Percentiles rank a stretch among this genome's conserved stretches.
Conservation (phyloP, 2,888 invertebrate genomes). For the Cantharis rufa region DNA sequence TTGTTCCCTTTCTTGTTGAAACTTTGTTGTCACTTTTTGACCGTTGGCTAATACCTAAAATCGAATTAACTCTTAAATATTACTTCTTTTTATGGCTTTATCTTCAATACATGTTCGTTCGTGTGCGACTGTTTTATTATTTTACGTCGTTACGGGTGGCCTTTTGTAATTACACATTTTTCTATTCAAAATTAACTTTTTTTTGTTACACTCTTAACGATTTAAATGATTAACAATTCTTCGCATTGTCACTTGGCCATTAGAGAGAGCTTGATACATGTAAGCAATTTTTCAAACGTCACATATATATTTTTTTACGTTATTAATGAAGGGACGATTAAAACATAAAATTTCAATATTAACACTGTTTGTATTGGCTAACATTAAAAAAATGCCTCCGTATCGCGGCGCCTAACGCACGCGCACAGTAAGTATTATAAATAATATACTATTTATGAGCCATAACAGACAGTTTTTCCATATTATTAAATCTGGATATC, state of each 20-base stretch:
- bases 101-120: not conserved
- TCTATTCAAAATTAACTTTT: not conserved
- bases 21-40: constrained; percentile 20
- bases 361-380: not conserved
- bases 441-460: too few relatives aligned
- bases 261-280: not conserved
- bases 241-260: not conserved
- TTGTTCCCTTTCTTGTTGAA: constrained; percentile 17
- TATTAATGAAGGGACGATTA: not conserved
- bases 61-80: constrained; percentile 5
- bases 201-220: not conserved
- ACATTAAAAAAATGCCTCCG: not conserved
- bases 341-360: not conserved
- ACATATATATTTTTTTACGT: not conserved
- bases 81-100: not conserved
- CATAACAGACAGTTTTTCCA: not conserved
- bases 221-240: not conserved
- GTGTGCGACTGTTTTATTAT: not conserved
- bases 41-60: constrained; percentile 16
- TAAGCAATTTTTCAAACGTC: not conserved
- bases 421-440: not conserved
- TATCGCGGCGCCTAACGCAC: not conserved
- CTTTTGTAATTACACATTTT: not conserved
- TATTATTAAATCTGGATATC: not conserved
- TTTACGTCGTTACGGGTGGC: not conserved